Evolutionary conservation across 2,113 vertebrate genomes (phyloP), one percentile per base, ranked within the genome.

Genomic region (Dolichotis patagonum): DNA sequence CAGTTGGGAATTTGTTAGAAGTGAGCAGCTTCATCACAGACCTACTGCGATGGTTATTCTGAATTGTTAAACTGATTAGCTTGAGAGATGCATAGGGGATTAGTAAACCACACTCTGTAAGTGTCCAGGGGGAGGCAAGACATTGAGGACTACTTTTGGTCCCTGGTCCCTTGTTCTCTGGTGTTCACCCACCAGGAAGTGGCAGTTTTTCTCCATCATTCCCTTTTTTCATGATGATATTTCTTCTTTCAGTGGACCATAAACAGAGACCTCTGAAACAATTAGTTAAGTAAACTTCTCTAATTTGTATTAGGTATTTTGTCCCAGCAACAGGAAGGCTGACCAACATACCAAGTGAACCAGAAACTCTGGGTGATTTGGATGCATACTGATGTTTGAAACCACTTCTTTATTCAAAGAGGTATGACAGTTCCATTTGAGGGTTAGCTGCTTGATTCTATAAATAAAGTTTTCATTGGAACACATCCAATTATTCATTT

Each of bases 381-480:
- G 41, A 46, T 32, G 46, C 4, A 1, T 13, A 14, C 20, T 90
- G 14, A 63, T 63, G 30, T 82, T 77, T 81, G 78, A 91, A 82
- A 77, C 63, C 7, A 32, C 4, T 62, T 81, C 26, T 80, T 0
- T 43, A 65, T 14, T 43, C 8, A 49, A 75, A 60, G 58, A 5
- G 3, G n/a, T 65, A 7, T 35, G 12, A 60, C 7, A 35, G 13
- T 62, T 5, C 5, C 46, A 41, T 60, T 81, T 24, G 16, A 8
- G 2, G 41, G 38, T 5, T 28, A 58, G 19, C 82, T 93, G 22
- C 12, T 38, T 69, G 19, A 8, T 38, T 93, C 38, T 88, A 10
- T 52, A 77, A 78, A 88, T 81, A 56, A 88, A 85, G 10, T 73
- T 91, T 65, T 93, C 73, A 60, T 85, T 80, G 46, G 52, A 73